Conservation (phyloP, 2,113 vertebrate species). For the Seriola quinqueradiata region DNA sequence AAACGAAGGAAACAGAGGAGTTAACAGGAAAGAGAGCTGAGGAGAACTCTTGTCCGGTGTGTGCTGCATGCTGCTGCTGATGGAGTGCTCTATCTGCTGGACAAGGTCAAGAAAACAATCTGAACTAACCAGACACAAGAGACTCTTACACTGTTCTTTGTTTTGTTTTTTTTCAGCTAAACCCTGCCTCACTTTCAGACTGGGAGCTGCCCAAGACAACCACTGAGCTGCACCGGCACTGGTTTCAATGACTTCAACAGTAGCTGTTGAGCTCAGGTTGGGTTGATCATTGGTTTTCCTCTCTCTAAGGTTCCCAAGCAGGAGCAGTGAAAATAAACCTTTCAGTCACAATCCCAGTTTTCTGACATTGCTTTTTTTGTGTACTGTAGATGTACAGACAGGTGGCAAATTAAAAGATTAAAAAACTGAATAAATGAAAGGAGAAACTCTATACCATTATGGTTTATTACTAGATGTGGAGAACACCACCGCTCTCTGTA, state of each 20-base stretch:
- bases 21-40: background rate
- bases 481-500: no score
- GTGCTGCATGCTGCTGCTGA: slow-evolving; percentile 15
- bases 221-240: background rate
- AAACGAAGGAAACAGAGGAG: background rate
- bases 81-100: background rate
- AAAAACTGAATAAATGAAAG: no score
- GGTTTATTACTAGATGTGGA: no score
- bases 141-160: background rate
- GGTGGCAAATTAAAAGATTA: no score
- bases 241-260: background rate
- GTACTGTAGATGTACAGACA: no score
- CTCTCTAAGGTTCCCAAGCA: no score
- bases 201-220: no score
- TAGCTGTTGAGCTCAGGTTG: background rate
- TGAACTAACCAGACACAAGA: slow-evolving; percentile 6
- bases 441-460: no score
- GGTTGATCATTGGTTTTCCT: no score
- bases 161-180: background rate
- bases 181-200: background rate
- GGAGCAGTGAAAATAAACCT: no score
- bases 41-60: background rate
- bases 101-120: slow-evolving; percentile 27
- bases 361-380: no score
- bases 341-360: no score